Base-by-base conservation (phyloP, 2,797 vertebrate genomes). In the Bovichtus diacanthus region DNA sequence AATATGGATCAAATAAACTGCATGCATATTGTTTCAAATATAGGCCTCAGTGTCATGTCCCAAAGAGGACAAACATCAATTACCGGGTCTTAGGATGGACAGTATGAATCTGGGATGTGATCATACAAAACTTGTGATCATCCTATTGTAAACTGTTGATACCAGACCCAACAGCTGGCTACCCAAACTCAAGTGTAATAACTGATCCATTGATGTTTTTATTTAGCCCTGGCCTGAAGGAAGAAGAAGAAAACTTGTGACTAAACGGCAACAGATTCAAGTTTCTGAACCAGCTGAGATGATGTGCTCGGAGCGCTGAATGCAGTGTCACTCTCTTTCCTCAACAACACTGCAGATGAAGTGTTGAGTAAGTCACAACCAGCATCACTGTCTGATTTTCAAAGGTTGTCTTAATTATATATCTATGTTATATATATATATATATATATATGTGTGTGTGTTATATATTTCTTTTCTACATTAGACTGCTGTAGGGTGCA, bases 201-300 rank as follows among this genome's bases (percentile, higher is more conserved):
- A 87, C 38, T 38, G 70, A 75, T 60, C 59, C 56, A 75, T 83
- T 90, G 80, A 87, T 76, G 34, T 74, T 64, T 70, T 9, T 27
- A 74, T 78, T 69, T 47, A 74, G 74, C 44, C 13, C 31, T 29
- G 0, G 65, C 82, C 81, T 43, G 36, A 13, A 53, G 74, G 56
- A 58, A 49, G 58, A 23, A 49, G 39, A 54, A 43, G 67, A 44
- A 54, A 79, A 43, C 86, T 76, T 64, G 82, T 87, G 87, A 85
- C 80, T 79, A 36, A 70, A 55, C 70, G 50, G 73, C 66, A 73
- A 64, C 60, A 59, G 36, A 51, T 81, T 70, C 34, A 64, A 46
- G 60, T 75, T 25, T 27, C 4, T 54, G 10, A 73, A 70, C 10
- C 59, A 78, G 74, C 68, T 78, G 69, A 76, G 36, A 54, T 27